Base-by-base conservation (phyloP, 2,113 vertebrate genomes). In the Edolisoma coerulescens region DNA sequence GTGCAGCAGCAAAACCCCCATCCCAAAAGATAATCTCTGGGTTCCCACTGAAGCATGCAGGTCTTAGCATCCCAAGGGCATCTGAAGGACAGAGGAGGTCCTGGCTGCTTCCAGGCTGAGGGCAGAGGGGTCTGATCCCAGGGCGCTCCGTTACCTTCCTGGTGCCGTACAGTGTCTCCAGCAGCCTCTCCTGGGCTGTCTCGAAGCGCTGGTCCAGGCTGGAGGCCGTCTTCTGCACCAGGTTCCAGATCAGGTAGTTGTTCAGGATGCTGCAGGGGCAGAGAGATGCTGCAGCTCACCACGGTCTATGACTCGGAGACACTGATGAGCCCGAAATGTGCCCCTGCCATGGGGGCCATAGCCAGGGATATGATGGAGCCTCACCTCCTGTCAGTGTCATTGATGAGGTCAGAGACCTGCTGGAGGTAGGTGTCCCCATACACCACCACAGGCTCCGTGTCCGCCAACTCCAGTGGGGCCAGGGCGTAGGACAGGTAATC, bases 231-330 rank as follows among this genome's bases (percentile, higher is more conserved):
- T 99, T 99, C 97, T 99, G 99, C 32, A 99, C 99, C 97, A 99
- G 95, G 56, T 99, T 99, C 99, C 99, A 99, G 81, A 99, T 99
- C 98, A 99, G 98, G 97, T 99, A 99, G 97, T 99, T 99, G 97
- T 99, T 99, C 84, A 99, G 93, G 91, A 99, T 22, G 47, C 99
- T 99, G 90, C 1, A 1, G 45, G 19, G 33, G 19, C 53, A 85
- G 80, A 70, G 52, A 59, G 24, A 27, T 27, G 28, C 33, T 9
- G 30, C 2, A 6, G 44, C 37, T 95, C 19, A 16, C 65, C 37
- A 27, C 0, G 0, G 15, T 26, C 47, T 22, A 1, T 41, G 67
- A 26, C 24, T 67, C 45, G 16, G 7, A 68, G 28, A 20, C 33
- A 59, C 28, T 0, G 0, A 30, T 0, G 2, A 70, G 47, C 44